Evolutionary conservation across 2,113 vertebrate genomes (phyloP).

Genomic region (Anguilla japonica): DNA sequence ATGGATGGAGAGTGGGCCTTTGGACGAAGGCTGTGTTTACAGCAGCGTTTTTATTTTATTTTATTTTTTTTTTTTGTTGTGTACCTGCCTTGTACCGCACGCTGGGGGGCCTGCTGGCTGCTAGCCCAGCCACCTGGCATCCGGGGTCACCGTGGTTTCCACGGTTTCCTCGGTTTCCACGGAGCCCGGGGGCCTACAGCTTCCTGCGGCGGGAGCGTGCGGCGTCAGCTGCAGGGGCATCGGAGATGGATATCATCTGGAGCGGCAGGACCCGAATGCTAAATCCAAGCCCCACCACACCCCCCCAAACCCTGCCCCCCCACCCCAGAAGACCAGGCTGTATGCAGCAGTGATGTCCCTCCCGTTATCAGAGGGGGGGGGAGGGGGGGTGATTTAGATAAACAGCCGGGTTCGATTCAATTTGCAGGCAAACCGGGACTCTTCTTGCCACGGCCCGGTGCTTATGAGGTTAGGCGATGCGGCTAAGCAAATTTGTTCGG

Average conservation of each 20-base stretch:
- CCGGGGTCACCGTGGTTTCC: background rate
- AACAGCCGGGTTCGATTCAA: background rate
- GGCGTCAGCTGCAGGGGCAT: background rate
- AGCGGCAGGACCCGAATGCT: background rate
- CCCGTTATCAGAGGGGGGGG: background rate
- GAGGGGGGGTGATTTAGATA: background rate
- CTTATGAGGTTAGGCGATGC: background rate
- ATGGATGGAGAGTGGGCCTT: background rate
- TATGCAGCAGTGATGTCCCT: background rate
- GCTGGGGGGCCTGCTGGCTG: conserved; percentile 41
- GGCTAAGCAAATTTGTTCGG: background rate
- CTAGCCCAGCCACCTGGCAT: conserved; percentile 51
- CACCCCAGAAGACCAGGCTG: background rate
- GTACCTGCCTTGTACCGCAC: background rate
- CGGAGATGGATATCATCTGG: background rate
- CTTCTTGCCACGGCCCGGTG: background rate
- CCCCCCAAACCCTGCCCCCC: background rate
- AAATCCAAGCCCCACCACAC: background rate
- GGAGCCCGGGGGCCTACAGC: background rate
- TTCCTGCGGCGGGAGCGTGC: background rate
- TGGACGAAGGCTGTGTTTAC: conserved; percentile 1
- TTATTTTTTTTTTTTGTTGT: too few species aligned
- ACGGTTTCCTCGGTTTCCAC: background rate
- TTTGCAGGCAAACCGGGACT: background rate
- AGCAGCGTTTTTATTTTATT: background rate